Percentiles rank a stretch among this genome's conserved stretches.
Evolutionary conservation across 2,113 vertebrate genomes (phyloP).

Genomic region (Cygnus atratus): DNA sequence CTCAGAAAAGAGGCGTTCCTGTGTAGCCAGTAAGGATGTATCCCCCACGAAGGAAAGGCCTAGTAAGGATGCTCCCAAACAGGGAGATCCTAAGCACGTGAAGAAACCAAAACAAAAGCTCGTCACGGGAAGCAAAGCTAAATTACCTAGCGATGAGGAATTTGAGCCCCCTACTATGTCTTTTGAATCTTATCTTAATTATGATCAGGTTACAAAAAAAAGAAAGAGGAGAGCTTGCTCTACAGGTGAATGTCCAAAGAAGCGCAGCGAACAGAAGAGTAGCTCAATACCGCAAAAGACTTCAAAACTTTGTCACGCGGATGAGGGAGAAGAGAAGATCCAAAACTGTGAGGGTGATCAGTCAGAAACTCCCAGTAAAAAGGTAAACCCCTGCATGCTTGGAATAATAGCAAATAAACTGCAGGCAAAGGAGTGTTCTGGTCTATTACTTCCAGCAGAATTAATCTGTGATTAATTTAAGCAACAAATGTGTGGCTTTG

Average conservation of each 20-base stretch:
- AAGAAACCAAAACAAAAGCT: neutral
- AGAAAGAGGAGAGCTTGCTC: constrained; percentile 60
- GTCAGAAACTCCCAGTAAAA: constrained; percentile 14
- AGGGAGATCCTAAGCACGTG: neutral
- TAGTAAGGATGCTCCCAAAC: neutral
- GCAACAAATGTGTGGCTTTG: neutral
- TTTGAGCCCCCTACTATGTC: constrained; percentile 77
- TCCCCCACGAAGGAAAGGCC: neutral
- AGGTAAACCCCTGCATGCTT: constrained; percentile 45
- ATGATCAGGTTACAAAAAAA: constrained; percentile 74
- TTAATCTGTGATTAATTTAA: neutral
- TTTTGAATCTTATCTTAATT: constrained; percentile 87
- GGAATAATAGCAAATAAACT: neutral
- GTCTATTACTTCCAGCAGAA: neutral
- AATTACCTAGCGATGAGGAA: constrained; percentile 1
- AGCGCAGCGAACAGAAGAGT: neutral
- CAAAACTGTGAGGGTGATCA: neutral
- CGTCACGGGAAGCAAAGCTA: neutral
- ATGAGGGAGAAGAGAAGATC: neutral
- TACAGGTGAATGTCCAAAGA: neutral
- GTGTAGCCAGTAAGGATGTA: neutral
- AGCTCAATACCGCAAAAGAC: neutral
- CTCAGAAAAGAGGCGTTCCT: neutral
- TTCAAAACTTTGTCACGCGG: neutral
- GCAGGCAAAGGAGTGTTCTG: neutral